A percentile compares a stretch with the other conserved stretches of the same genome.
These are phyloP conservation scores for Neotoma lepida DNA, from an alignment of 2,113 vertebrate genomes.

Conservation along the genomic window DNA sequence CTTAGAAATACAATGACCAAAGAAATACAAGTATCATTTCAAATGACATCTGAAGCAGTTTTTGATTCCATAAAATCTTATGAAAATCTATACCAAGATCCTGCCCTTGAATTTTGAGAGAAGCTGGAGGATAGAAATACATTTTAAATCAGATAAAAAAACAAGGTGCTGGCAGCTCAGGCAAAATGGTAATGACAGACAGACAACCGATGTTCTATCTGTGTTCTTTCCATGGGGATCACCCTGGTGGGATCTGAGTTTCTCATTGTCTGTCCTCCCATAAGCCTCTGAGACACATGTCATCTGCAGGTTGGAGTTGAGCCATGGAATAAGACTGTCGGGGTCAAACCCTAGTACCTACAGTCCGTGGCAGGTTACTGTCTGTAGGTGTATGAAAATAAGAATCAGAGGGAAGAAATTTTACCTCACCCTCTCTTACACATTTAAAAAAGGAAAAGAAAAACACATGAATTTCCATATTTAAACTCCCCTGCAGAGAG, in stretches of 20 bases:
- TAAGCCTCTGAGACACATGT: neutral
- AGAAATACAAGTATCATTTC: neutral
- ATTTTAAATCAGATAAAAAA: neutral
- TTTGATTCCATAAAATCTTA: neutral
- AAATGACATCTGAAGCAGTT: slow-evolving; percentile 28
- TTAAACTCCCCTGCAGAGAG: neutral
- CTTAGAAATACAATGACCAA: neutral
- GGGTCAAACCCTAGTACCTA: neutral
- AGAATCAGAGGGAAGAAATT: neutral
- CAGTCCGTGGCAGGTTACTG: too few species aligned
- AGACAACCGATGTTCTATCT: neutral
- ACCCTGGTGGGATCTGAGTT: neutral
- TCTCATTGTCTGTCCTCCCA: neutral
- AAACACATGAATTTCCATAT: neutral
- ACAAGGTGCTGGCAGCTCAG: neutral
- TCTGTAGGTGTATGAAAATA: neutral
- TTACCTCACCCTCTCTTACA: neutral
- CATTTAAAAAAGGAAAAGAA: neutral
- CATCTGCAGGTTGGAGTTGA: neutral
- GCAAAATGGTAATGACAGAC: neutral
- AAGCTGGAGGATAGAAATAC: neutral
- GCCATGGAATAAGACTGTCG: neutral
- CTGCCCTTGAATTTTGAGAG: neutral
- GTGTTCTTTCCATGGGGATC: neutral
- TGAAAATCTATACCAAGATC: neutral